Evolutionary conservation across 2,113 vertebrate genomes (phyloP).

Genomic region (Pardalotus punctatus): DNA sequence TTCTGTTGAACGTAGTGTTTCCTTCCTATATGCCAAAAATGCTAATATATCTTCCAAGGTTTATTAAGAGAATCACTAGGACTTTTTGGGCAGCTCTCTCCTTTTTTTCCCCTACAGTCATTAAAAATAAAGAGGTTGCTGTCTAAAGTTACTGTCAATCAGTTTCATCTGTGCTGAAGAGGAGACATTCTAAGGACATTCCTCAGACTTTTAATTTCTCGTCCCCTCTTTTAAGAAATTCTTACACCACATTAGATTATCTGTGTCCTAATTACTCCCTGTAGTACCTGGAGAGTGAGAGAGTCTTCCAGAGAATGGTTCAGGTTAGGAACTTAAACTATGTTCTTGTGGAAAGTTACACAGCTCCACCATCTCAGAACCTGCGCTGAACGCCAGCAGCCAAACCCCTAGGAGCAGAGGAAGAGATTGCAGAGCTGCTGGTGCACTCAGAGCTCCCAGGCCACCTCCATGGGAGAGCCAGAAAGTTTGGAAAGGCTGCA

Average conservation of each 20-base stretch:
- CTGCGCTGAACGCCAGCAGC: neutral
- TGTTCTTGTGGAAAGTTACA: neutral
- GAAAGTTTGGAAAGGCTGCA: neutral
- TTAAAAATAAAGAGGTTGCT: neutral
- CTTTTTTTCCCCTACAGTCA: neutral
- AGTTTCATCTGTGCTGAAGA: neutral
- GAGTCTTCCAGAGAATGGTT: neutral
- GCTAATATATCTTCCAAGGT: neutral
- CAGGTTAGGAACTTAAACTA: neutral
- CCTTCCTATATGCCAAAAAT: neutral
- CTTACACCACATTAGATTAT: neutral
- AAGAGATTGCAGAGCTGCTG: neutral
- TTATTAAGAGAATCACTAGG: neutral
- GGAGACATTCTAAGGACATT: neutral
- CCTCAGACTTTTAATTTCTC: neutral
- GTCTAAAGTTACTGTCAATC: neutral
- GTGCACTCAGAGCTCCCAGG: neutral
- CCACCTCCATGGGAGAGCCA: neutral
- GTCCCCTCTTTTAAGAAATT: neutral
- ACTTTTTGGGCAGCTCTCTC: neutral
- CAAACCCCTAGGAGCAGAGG: accelerated
- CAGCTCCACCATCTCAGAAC: neutral
- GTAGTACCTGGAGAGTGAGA: neutral
- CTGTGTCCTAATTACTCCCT: neutral
- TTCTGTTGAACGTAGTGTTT: neutral